Percentiles rank a stretch among this genome's conserved stretches.
Evolutionary conservation across 92 coral and sea anemone species (phyloP).

Genomic region (Palythoa caribaeorum): DNA sequence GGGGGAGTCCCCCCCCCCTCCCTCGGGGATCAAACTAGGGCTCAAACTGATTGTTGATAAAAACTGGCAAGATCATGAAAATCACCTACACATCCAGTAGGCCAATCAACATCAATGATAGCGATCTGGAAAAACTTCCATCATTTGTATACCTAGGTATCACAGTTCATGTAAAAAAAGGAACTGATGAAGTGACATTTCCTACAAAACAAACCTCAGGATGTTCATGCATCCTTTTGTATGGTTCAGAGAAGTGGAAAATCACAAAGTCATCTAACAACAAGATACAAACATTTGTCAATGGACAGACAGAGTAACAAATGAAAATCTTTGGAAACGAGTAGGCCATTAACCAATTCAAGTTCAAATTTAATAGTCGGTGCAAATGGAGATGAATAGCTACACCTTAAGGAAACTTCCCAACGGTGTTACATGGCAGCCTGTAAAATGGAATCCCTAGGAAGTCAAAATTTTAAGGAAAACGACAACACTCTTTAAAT

Average conservation of each 20-base stretch:
- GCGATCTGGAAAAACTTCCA: neutral
- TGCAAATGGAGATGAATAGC: neutral
- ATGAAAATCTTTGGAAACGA: neutral
- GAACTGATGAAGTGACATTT: conserved; percentile 8
- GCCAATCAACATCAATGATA: neutral
- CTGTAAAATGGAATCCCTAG: too few relatives aligned
- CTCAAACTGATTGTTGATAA: neutral
- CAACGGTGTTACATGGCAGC: neutral
- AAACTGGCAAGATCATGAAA: neutral
- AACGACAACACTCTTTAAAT: too few relatives aligned
- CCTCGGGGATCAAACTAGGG: neutral
- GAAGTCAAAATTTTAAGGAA: too few relatives aligned
- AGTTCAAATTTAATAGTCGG: neutral
- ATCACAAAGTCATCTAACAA: neutral
- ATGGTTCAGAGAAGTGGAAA: conserved; percentile 14
- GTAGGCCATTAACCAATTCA: neutral
- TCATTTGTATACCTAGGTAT: conserved; percentile 5
- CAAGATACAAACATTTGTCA: neutral
- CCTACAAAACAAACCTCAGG: neutral
- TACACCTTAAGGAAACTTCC: neutral
- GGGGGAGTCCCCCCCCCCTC: too few relatives aligned
- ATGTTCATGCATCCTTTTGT: neutral
- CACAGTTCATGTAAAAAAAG: neutral
- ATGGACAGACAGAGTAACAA: neutral
- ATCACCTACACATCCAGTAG: neutral